Percentiles rank a stretch among this genome's conserved stretches.
phyloP scores from a whole-genome alignment of 2,797 vertebrate genomes.

The Meriones psammophilus region DNA sequence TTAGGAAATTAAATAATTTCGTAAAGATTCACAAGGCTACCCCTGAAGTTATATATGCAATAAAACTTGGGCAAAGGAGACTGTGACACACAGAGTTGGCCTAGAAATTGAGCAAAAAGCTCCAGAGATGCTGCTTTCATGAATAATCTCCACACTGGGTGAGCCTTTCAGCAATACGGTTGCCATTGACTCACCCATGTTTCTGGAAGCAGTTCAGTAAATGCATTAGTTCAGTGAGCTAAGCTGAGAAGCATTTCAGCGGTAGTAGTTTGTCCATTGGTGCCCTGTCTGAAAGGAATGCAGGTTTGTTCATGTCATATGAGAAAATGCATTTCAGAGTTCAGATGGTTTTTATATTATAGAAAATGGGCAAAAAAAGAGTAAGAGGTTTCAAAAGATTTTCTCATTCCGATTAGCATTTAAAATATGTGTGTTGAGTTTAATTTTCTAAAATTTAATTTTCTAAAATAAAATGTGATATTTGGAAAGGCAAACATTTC shows the following conservation, averaged over 20 bases:
- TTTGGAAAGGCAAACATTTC: background rate
- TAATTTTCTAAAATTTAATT: background rate
- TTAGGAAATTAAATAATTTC: background rate
- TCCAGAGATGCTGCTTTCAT: background rate
- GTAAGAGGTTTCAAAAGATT: constrained; percentile 21
- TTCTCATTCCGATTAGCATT: constrained; percentile 33
- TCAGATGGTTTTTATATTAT: constrained; percentile 44
- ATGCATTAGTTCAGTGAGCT: background rate
- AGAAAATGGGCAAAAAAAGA: constrained; percentile 18
- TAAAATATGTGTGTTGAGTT: constrained; percentile 29
- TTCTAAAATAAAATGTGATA: constrained; percentile 4
- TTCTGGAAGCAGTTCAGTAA: background rate
- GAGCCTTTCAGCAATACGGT: background rate
- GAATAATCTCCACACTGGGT: background rate
- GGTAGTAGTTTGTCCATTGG: background rate
- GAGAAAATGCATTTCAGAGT: background rate
- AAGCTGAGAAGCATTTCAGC: no score
- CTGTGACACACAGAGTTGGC: background rate
- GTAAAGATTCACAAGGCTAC: background rate
- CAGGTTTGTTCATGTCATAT: background rate
- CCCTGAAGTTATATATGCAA: background rate
- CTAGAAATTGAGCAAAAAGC: no score
- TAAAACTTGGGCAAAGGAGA: background rate
- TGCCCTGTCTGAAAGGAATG: background rate
- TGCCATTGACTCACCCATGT: background rate